These are phyloP conservation scores for Sarcophaga caerulescens DNA, from an alignment of 2,888 invertebrate genomes.

Conservation along the genomic window DNA sequence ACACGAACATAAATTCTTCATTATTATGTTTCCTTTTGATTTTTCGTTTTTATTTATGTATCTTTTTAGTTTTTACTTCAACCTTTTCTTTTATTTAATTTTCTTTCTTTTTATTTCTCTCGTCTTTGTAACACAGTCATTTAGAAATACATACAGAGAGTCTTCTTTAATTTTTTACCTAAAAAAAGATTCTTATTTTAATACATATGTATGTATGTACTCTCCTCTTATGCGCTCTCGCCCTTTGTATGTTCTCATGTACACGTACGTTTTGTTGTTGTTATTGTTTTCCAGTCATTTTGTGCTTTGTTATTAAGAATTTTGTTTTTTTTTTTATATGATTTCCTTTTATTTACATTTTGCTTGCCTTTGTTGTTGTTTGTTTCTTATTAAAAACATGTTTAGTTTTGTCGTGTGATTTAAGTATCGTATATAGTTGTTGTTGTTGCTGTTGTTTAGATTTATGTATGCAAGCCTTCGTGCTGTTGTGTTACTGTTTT, in stretches of 20 bases:
- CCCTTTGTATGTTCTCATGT: too few species aligned
- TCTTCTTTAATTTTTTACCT: background rate
- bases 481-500: background rate
- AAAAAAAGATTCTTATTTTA: too few species aligned
- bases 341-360: background rate
- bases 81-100: conserved; percentile 11
- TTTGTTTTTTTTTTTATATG: background rate
- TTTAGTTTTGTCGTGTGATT: conserved; percentile 3
- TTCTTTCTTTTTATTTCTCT: conserved; percentile 7
- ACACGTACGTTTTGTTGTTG: too few species aligned
- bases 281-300: too few species aligned
- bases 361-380: background rate
- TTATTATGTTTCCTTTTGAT: conserved; percentile 3
- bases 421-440: background rate
- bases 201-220: too few species aligned
- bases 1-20: conserved; percentile 36
- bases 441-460: background rate
- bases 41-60: conserved; percentile 33
- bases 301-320: background rate
- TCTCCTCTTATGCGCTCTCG: too few species aligned
- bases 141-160: background rate
- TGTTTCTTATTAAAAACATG: conserved; percentile 7
- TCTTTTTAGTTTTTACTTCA: background rate
- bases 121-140: background rate
- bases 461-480: background rate